Evolutionary conservation across 2,797 vertebrate genomes (phyloP).

Genomic region (Choloepus didactylus): DNA sequence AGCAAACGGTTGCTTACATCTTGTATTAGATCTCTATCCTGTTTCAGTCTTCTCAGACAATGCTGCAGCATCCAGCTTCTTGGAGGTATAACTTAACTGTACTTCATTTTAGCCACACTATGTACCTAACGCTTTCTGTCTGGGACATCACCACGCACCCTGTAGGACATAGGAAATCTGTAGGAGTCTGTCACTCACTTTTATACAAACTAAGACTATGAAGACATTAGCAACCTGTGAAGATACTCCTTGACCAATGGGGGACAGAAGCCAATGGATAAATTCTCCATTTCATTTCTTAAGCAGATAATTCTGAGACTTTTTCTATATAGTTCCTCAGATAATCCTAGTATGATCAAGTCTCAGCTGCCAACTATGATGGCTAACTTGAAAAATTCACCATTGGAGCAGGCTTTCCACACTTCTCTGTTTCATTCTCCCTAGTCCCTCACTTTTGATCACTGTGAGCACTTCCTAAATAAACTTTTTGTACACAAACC

Average conservation of each 20-base stretch:
- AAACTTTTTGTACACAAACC: background rate
- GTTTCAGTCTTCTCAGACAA: background rate
- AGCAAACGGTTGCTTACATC: background rate
- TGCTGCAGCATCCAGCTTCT: background rate
- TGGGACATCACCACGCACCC: background rate
- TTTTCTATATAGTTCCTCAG: background rate
- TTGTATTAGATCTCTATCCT: background rate
- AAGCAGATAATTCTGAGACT: background rate
- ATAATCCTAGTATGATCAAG: background rate
- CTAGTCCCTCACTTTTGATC: background rate
- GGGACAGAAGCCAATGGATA: background rate
- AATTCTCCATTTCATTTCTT: background rate
- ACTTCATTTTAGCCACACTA: background rate
- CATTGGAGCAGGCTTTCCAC: background rate
- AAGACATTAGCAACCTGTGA: too few species aligned
- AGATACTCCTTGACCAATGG: background rate
- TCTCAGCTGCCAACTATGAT: background rate
- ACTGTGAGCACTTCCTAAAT: background rate
- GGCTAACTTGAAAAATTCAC: background rate
- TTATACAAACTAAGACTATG: background rate
- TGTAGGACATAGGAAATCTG: background rate
- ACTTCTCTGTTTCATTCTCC: background rate
- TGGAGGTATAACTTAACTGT: background rate
- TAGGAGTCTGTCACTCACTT: background rate
- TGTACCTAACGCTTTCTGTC: background rate